A percentile compares a stretch with the other conserved stretches of the same genome.
Evolutionary conservation across 1,140 invertebrate genomes (phyloP).

Genomic region (Lepidurus couesii): DNA sequence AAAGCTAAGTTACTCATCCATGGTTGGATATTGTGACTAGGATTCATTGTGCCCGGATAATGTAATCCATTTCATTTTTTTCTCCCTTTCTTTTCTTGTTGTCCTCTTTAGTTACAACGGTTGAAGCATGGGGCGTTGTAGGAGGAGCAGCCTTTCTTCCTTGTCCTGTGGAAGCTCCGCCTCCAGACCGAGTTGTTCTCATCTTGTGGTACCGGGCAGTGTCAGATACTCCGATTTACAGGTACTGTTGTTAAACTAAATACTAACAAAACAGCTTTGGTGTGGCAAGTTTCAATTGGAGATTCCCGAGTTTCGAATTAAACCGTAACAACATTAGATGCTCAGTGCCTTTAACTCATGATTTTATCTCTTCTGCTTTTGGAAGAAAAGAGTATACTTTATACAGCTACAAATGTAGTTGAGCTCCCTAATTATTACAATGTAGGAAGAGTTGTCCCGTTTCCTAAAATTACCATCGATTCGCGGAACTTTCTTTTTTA

Average conservation of each 20-base stretch:
- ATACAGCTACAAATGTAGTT: too few relatives aligned
- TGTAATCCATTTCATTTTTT: not conserved
- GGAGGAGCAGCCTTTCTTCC: constrained; percentile 67
- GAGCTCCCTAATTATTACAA: too few relatives aligned
- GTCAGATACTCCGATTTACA: constrained; percentile 69
- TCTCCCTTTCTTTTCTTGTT: not conserved
- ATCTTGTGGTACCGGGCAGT: constrained; percentile 81
- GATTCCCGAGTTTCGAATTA: not conserved
- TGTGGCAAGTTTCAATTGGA: not conserved
- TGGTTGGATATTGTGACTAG: not conserved
- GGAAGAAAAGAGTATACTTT: too few relatives aligned
- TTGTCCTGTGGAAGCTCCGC: constrained; percentile 70
- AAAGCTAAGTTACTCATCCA: too few relatives aligned
- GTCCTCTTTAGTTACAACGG: constrained; percentile 49
- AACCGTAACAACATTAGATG: too few relatives aligned
- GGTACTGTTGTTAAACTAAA: constrained; percentile 53
- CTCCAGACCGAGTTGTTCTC: constrained; percentile 67
- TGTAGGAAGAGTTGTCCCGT: too few relatives aligned
- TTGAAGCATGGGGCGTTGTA: constrained; percentile 62
- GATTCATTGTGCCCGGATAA: not conserved
- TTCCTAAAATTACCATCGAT: too few relatives aligned
- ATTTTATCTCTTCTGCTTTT: too few relatives aligned
- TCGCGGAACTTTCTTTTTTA: too few relatives aligned
- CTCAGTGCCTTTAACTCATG: too few relatives aligned
- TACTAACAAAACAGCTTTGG: not conserved